Conservation (phyloP, 2,113 vertebrate species). For the Henicopernis longicauda region DNA sequence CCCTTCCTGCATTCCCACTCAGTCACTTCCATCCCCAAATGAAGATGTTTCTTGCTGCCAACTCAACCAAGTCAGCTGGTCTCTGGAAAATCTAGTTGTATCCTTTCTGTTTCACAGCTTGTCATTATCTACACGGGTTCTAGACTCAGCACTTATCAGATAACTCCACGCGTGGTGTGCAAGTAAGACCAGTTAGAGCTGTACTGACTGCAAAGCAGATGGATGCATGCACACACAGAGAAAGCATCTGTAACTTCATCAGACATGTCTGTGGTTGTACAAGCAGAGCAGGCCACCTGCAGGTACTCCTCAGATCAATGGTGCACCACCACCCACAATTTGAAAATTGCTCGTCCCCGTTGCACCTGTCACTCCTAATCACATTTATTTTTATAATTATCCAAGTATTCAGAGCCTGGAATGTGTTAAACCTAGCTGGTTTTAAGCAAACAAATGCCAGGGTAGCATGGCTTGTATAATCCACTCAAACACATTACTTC, state of each 20-base stretch:
- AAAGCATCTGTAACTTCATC: neutral
- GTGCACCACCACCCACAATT: neutral
- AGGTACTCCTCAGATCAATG: neutral
- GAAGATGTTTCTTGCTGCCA: neutral
- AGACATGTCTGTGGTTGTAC: neutral
- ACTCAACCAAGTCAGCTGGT: neutral
- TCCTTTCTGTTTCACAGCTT: neutral
- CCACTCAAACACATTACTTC: neutral
- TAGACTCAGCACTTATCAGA: neutral
- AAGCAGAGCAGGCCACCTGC: neutral
- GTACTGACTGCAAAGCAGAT: neutral
- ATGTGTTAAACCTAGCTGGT: neutral
- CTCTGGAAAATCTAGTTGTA: neutral
- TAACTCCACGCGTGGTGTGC: neutral
- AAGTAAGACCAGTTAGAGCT: neutral
- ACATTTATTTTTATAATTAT: neutral
- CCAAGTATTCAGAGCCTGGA: neutral
- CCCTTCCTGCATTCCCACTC: neutral
- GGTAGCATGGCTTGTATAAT: neutral
- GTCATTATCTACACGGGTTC: neutral
- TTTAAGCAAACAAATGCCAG: constrained; percentile 3
- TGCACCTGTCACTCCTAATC: neutral
- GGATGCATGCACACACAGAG: neutral
- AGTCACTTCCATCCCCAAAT: neutral
- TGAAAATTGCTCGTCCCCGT: neutral